Percentiles rank a stretch among this genome's conserved stretches.
phyloP scores from a whole-genome alignment of 2,113 vertebrate species.

The Argyrosomus japonicus region DNA sequence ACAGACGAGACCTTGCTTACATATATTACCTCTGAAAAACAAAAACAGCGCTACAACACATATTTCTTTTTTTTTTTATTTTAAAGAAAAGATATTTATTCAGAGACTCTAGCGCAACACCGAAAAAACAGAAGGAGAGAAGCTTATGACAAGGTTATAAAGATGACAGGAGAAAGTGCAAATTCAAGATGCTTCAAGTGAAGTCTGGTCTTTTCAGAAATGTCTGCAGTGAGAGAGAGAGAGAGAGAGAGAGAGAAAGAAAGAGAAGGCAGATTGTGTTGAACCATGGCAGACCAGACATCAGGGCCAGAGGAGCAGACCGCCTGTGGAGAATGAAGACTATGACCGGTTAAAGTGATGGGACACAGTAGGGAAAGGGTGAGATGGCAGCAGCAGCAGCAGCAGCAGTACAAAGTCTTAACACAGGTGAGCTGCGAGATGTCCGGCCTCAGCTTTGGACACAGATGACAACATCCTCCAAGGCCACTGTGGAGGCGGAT shows the following conservation, averaged over 20 bases:
- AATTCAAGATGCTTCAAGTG: conserved; percentile 25
- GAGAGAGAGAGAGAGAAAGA: background rate
- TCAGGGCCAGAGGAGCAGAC: conserved; percentile 7
- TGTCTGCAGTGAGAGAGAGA: conserved; percentile 24
- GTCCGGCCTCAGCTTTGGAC: conserved; percentile 24
- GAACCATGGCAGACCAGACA: conserved; percentile 14
- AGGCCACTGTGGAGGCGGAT: conserved; percentile 23
- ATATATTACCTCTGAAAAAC: conserved; percentile 69
- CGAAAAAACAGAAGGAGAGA: conserved; percentile 14
- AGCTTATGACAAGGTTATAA: conserved; percentile 13
- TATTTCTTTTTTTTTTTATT: conserved; percentile 27
- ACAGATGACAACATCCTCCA: conserved; percentile 36
- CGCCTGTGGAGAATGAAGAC: conserved; percentile 14
- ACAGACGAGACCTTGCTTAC: conserved; percentile 48
- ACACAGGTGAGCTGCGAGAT: conserved; percentile 27
- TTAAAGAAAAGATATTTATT: conserved; percentile 20
- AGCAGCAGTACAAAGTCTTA: conserved; percentile 1
- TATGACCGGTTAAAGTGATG: background rate
- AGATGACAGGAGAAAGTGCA: conserved; percentile 53
- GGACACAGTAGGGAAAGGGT: background rate
- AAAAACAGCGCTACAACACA: conserved; percentile 61
- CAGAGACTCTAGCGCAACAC: conserved; percentile 27
- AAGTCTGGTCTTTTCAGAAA: conserved; percentile 38
- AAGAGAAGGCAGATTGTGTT: background rate
- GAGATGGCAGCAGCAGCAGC: background rate